Evolutionary conservation across 2,797 vertebrate genomes (phyloP).

Genomic region (Tapera naevia): DNA sequence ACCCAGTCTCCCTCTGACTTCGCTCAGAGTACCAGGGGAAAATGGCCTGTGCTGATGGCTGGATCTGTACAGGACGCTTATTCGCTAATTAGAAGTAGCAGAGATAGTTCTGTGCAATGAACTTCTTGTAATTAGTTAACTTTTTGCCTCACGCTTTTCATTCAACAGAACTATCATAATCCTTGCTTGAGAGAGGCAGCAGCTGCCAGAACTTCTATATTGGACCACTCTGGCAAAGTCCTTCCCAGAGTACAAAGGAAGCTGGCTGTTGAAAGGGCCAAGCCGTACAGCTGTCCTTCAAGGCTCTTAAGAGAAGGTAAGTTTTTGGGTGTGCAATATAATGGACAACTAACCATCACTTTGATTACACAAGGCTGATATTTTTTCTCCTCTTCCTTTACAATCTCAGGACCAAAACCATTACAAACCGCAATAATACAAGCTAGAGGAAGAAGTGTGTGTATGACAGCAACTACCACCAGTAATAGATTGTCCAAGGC

Average conservation of each 20-base stretch:
- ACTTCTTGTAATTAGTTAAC: background rate
- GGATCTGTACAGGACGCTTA: background rate
- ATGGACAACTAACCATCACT: background rate
- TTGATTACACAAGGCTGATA: background rate
- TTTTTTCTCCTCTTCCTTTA: background rate
- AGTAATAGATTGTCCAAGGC: constrained; percentile 88
- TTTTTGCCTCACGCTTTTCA: background rate
- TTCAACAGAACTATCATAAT: constrained; percentile 85
- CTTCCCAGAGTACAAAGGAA: constrained; percentile 90
- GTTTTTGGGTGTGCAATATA: background rate
- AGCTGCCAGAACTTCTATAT: constrained; percentile 86
- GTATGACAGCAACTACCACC: constrained; percentile 89
- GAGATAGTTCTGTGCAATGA: background rate
- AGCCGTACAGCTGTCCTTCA: constrained; percentile 84
- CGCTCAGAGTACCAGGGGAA: background rate
- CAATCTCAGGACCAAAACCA: constrained; percentile 88
- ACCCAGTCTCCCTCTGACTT: background rate
- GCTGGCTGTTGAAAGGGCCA: constrained; percentile 85
- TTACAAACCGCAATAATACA: constrained; percentile 87
- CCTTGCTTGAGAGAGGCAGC: constrained; percentile 86
- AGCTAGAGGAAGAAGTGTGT: constrained; percentile 79
- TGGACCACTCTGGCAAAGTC: constrained; percentile 90
- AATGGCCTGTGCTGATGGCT: background rate
- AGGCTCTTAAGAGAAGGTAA: constrained; percentile 86
- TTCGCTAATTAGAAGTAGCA: background rate